phyloP scores from a whole-genome alignment of 2,797 vertebrate species.

The Chromobotia macracanthus region DNA sequence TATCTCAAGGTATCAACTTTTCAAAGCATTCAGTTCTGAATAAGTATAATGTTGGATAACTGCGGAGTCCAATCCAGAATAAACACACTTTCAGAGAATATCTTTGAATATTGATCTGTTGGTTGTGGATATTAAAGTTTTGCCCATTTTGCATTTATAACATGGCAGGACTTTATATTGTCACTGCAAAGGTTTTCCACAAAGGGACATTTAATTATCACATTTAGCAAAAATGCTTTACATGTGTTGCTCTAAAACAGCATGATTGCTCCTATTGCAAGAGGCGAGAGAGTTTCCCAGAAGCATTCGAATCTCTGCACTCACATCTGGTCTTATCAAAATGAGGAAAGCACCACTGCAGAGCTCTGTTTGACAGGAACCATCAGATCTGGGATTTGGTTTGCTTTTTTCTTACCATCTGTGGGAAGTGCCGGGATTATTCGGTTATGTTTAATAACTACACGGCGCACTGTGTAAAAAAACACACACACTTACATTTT shows the following conservation, averaged over 20 bases:
- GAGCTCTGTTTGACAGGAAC: conserved; percentile 48
- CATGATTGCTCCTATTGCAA: background rate
- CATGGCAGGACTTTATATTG: background rate
- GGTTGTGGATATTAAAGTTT: conserved; percentile 6
- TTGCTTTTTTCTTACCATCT: conserved; percentile 59
- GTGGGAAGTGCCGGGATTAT: conserved; percentile 31
- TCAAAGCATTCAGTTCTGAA: background rate
- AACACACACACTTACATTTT: conserved; percentile 39
- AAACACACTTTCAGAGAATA: conserved; percentile 18
- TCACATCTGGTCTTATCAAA: conserved; percentile 56
- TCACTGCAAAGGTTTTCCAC: background rate
- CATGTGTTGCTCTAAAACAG: conserved; percentile 9
- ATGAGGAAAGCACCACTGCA: conserved; percentile 7
- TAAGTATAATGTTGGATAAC: conserved; percentile 12
- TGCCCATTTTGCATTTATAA: background rate
- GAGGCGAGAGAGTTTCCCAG: conserved; percentile 1
- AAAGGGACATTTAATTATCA: conserved; percentile 11
- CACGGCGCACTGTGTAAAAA: conserved; percentile 34
- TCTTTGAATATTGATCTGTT: background rate
- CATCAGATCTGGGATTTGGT: conserved; percentile 54
- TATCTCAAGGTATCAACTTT: conserved; percentile 13
- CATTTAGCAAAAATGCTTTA: conserved; percentile 2
- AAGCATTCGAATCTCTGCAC: background rate
- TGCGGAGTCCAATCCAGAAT: background rate
- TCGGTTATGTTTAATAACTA: conserved; percentile 52